Evolutionary conservation across 2,797 vertebrate genomes (phyloP), one percentile per base, ranked within the genome.

Genomic region (Phoeniculus purpureus): DNA sequence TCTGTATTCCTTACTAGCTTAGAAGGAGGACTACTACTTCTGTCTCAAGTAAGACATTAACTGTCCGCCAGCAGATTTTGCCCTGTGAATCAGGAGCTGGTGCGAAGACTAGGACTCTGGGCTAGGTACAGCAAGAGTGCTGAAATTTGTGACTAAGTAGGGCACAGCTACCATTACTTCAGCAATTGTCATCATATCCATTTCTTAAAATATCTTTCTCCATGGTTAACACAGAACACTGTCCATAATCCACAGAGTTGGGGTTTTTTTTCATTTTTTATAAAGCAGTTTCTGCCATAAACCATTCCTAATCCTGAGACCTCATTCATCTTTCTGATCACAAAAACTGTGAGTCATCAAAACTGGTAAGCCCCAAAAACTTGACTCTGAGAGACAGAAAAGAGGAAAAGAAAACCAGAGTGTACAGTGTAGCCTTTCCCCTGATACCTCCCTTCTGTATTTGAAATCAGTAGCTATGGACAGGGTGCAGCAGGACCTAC

Each of bases 31-130:
- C 22, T 29, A 12, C 51, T 73, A 64, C 26, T 50, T 89, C 85
- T 74, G 45, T 80, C 65, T 72, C 58, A 87, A 79, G 40, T 56
- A 50, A 79, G 79, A 54, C 47, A 77, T 74, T 87, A 87, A 77
- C 45, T 82, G n/a, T 83, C n/a, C 26, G 51, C 31, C 51, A 77
- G 54, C 22, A 74, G 22, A 6, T 76, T 71, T 76, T 76, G 72
- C 25, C 43, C 15, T 12, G 21, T 47, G 50, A 68, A 26, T 55
- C 48, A 64, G 34, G 55, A 67, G 54, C 37, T 64, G 71, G 60
- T 70, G 74, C 95, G 90, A 95, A 95, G 94, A 94, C 79, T 47
- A 76, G 75, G 88, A 75, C 59, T 62, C 71, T 52, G 60, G 47
- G 20, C 25, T 56, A 31, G 27, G 31, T 77, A 64, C 31, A 43